These are phyloP conservation scores for Spongilla lacustris DNA, from an alignment of 37 sponge, comb jelly and placozoan species.

Conservation along the genomic window DNA sequence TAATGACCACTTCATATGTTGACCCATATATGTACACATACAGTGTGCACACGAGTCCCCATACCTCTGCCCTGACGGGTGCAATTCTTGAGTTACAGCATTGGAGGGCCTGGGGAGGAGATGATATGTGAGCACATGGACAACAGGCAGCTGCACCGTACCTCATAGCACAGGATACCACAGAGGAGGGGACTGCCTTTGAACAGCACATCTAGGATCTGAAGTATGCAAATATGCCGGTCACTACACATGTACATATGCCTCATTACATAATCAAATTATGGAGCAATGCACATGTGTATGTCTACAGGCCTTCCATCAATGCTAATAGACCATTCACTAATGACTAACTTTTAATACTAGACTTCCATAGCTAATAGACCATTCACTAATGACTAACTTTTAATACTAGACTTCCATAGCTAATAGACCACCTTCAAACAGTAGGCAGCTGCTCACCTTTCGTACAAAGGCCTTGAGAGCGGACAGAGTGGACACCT, in stretches of 20 bases:
- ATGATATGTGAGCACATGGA: constrained; percentile 4
- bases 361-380: no score
- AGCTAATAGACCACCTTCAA: neutral
- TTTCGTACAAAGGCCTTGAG: constrained; percentile 73
- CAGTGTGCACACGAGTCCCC: neutral
- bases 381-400: no score
- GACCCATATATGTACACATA: neutral
- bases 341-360: no score
- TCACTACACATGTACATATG: no score
- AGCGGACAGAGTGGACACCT: constrained; percentile 66
- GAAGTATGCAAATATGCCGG: constrained; percentile 7
- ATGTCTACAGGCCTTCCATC: no score
- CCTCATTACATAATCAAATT: no score
- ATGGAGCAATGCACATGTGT: no score
- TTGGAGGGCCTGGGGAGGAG: constrained; percentile 48
- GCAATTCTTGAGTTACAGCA: constrained; percentile 82
- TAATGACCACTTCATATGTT: neutral
- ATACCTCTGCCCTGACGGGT: constrained; percentile 72
- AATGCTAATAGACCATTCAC: no score
- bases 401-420: no score
- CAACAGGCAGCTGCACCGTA: neutral
- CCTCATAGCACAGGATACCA: constrained; percentile 88
- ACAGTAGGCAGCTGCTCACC: constrained; percentile 24
- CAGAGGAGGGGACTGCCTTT: constrained; percentile 80
- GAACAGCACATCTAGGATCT: constrained; percentile 77